Base-by-base conservation (phyloP, 1,140 invertebrate genomes). In the Diploscapter pachys region DNA sequence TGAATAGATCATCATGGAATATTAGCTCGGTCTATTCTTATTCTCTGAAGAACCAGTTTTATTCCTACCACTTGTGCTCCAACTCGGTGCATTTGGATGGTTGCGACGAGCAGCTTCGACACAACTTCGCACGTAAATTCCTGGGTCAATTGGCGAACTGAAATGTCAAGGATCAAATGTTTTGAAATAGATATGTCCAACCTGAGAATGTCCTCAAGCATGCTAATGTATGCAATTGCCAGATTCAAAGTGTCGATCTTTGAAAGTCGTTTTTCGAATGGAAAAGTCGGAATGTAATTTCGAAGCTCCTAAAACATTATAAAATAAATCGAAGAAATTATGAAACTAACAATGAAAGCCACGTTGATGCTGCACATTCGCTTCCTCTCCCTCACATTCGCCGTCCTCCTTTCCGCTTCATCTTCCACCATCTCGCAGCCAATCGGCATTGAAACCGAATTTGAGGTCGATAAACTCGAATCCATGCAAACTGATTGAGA, bases 341-440 rank as follows among this genome's bases (percentile, higher is more conserved):
- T 48, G 2, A 52, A 57, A 75, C 68, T 65, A 54, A 84, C 83
- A 8, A 98, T 94, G 83, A 98, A 99, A 3, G 95, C 95, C 84
- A 96, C 94, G 86, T 98, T 98, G 89, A 98, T 89, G 87, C 96
- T 97, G 85, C 96, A 94, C 95, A 98, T 98, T 78, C 96, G 89
- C 63, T 94, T 89, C 71, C 95, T 87, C 86, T 98, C 95, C 0
- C 95, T 90, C 77, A 97, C 95, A 86, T 96, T 97, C 11, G 95
- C 95, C 0, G 94, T 94, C 71, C 93, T 88, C 3, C 66, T 51
- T 51, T 74, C 66, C n/a, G 8, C 64, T 9, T 69, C 73, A 3
- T 54, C 51, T n/a, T 74, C 73, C 11, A 48, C 73, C 73, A 63
- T 74, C 13, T 31, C 51, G 63, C 9, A 6, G 6, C 6, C 6